phyloP scores from a whole-genome alignment of 2,888 invertebrate genomes.

The Frankliniella intonsa region DNA sequence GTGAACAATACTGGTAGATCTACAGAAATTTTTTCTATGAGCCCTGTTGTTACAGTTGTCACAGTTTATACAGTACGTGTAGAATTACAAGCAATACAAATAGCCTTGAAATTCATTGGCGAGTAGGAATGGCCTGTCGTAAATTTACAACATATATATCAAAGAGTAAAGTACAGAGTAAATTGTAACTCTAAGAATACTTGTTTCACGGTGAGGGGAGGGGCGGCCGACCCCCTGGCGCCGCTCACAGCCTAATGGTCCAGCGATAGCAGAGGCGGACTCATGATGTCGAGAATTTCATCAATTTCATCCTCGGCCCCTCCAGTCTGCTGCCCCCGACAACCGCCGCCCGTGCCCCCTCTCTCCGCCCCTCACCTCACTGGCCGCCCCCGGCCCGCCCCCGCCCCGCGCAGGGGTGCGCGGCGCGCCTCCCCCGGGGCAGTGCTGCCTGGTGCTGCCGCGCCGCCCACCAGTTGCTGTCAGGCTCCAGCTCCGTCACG shows the following conservation, averaged over 20 bases:
- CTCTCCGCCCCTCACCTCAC: not conserved
- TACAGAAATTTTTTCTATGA: too few species aligned
- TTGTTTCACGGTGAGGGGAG: too few species aligned
- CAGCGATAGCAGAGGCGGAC: not conserved
- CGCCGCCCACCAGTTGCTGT: not conserved
- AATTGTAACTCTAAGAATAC: too few species aligned
- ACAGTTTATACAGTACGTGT: too few species aligned
- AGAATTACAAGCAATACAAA: too few species aligned
- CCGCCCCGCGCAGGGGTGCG: not conserved
- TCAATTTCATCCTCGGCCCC: not conserved
- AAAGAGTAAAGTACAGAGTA: too few species aligned
- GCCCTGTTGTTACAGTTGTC: too few species aligned
- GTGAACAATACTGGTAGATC: too few species aligned
- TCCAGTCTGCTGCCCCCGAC: not conserved
- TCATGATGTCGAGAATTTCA: not conserved
- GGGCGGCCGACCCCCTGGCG: not conserved
- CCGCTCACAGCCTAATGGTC: not conserved
- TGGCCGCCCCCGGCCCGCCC: not conserved
- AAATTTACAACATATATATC: too few species aligned
- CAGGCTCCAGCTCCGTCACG: not conserved
- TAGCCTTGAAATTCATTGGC: too few species aligned
- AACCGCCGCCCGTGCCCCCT: not conserved
- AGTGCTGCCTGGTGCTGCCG: not conserved
- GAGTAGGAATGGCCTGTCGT: too few species aligned
- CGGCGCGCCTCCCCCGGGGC: not conserved